Base-by-base conservation (phyloP, 2,113 vertebrate species). In the Limanda limanda region DNA sequence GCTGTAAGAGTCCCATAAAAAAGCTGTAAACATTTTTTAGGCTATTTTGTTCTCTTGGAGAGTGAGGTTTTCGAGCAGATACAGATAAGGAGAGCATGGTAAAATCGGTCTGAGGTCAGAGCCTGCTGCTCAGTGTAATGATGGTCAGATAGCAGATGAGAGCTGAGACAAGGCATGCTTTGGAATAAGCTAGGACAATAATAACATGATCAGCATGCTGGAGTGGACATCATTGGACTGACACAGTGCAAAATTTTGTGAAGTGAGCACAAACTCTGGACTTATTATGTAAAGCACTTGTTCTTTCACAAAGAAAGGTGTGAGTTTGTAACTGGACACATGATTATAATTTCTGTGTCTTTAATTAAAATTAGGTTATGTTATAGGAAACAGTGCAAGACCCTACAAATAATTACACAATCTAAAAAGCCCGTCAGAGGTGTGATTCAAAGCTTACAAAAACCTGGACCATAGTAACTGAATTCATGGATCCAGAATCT, bases 161-260 rank as follows among this genome's bases (percentile, higher is more conserved):
- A 71, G 58, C 56, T 63, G 75, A 25, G 72, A 65, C 18, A 24
- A 84, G 86, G 51, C 85, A 74, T 83, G 88, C 82, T 21, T 76
- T 62, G 74, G 45, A 77, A 64, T 74, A 54, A 68, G 56, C 37
- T 58, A 47, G 62, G 24, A 78, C 68, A 71, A 68, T 67, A 37
- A 71, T 70, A 76, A 67, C 74, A 80, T 87, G 78, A 76, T 80
- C 75, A 69, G 68, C 87, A 91, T 86, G 85, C 89, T 63, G 54
- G 37, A 45, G 47, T 35, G 31, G 66, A 61, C 52, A 12, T 59
- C 31, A 23, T 65, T 45, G 47, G 40, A 25, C 11, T 52, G 52
- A 76, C 42, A 58, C 45, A 54, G 42, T 5, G n/a, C 65, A 66
- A 48, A 27, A 72, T 79, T 84, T 79, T 82, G 83, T 87, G 76